Percentiles rank a stretch among this genome's conserved stretches.
These are phyloP conservation scores for Tenthredo mesomela DNA, from an alignment of 2,888 invertebrate species.

Conservation along the genomic window DNA sequence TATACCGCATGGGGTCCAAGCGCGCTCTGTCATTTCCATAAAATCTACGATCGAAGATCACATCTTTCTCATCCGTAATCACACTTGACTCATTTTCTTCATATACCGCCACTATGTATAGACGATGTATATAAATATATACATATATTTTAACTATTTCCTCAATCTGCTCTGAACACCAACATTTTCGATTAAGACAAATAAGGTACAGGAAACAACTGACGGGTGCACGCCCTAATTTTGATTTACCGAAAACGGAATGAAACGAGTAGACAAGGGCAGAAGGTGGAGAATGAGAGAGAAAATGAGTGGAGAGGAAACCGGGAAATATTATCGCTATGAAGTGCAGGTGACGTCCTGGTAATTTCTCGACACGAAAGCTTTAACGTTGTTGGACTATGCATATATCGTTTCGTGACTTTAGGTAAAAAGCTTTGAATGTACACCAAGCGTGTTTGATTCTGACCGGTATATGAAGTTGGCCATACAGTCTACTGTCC, in stretches of 20 bases:
- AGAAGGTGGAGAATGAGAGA: not conserved
- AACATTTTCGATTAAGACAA: slow-evolving; percentile 16
- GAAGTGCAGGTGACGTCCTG: slow-evolving; percentile 7
- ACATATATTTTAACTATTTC: not conserved
- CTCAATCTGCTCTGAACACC: not conserved
- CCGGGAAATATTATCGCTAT: not conserved
- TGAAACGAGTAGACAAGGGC: slow-evolving; percentile 15
- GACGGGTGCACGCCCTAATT: slow-evolving; percentile 32
- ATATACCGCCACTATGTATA: not conserved
- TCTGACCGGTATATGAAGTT: too few species aligned
- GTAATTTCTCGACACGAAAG: slow-evolving; percentile 36
- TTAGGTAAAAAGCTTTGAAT: slow-evolving; percentile 10
- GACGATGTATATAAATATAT: not conserved
- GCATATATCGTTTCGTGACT: slow-evolving; percentile 15
- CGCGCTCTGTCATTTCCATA: slow-evolving; percentile 2
- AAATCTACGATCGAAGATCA: slow-evolving; percentile 40
- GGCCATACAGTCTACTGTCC: too few species aligned
- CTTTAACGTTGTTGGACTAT: not conserved
- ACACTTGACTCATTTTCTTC: slow-evolving; percentile 57
- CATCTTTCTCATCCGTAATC: slow-evolving; percentile 64
- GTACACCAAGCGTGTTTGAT: not conserved
- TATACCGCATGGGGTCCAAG: slow-evolving; percentile 12
- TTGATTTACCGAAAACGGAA: slow-evolving; percentile 16
- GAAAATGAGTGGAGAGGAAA: slow-evolving; percentile 11
- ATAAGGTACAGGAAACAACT: slow-evolving; percentile 19